Conservation (phyloP, 2,113 vertebrate genomes). For the Dromaius novaehollandiae region DNA sequence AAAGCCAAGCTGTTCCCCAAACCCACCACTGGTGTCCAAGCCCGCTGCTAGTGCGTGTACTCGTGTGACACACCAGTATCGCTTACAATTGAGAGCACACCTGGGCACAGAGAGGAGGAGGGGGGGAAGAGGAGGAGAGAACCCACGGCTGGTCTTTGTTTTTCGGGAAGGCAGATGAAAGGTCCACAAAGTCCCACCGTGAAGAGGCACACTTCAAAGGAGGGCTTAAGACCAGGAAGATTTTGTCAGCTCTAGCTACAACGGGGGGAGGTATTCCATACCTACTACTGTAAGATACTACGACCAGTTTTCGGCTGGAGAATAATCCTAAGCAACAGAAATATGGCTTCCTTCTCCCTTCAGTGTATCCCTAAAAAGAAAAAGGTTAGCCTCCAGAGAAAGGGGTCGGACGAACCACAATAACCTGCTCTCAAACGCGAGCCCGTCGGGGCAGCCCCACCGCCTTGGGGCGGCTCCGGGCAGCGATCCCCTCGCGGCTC, state of each 20-base stretch:
- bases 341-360: not conserved
- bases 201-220: constrained; percentile 54
- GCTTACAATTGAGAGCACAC: not conserved
- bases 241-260: not conserved
- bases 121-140: not conserved
- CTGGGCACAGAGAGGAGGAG: not conserved
- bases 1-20: not conserved
- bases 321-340: not conserved
- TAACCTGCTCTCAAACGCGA: no score
- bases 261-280: no score
- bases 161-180: constrained; percentile 21
- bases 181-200: not conserved
- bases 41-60: no score
- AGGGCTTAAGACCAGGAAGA: not conserved
- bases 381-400: no score
- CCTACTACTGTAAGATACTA: fast-evolving
- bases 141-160: not conserved
- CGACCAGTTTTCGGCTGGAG: not conserved
- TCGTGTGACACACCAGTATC: no score
- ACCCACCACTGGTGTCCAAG: not conserved
- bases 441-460: no score
- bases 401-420: no score
- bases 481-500: no score
- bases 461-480: no score
- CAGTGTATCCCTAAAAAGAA: no score